These are phyloP conservation scores for Bryconaethiops microstoma DNA, from an alignment of 2,797 vertebrate species.

Conservation along the genomic window DNA sequence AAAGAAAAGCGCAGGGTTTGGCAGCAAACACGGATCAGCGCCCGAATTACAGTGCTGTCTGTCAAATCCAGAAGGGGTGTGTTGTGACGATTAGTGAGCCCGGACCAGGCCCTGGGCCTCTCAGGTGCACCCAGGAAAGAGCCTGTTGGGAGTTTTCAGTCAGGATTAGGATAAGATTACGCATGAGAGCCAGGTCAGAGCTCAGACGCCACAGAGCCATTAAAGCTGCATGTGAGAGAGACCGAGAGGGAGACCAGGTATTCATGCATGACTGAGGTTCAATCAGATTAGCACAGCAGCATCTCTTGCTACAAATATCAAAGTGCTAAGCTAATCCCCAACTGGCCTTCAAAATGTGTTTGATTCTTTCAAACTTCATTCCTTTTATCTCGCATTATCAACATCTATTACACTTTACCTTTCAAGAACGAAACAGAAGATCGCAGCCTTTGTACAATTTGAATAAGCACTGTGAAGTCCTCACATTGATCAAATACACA, in stretches of 20 bases:
- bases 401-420: neutral
- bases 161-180: constrained; percentile 30
- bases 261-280: constrained; percentile 2
- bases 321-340: neutral
- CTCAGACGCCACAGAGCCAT: constrained; percentile 13
- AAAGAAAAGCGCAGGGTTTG: constrained; percentile 21
- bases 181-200: constrained; percentile 27
- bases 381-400: constrained; percentile 13
- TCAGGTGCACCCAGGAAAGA: constrained; percentile 18
- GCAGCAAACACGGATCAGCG: constrained; percentile 27
- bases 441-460: neutral
- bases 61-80: constrained; percentile 22
- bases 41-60: constrained; percentile 8
- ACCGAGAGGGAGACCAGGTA: constrained; percentile 1
- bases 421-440: neutral
- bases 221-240: neutral
- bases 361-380: constrained; percentile 4
- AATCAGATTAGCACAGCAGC: constrained; percentile 28
- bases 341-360: neutral
- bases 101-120: constrained; percentile 2
- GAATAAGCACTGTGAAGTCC: neutral
- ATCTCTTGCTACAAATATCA: constrained; percentile 29
- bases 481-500: neutral
- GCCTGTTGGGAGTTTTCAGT: constrained; percentile 19
- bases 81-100: neutral